phyloP scores from a whole-genome alignment of 2,113 vertebrate species.

The Microcebus ravelobensis region DNA sequence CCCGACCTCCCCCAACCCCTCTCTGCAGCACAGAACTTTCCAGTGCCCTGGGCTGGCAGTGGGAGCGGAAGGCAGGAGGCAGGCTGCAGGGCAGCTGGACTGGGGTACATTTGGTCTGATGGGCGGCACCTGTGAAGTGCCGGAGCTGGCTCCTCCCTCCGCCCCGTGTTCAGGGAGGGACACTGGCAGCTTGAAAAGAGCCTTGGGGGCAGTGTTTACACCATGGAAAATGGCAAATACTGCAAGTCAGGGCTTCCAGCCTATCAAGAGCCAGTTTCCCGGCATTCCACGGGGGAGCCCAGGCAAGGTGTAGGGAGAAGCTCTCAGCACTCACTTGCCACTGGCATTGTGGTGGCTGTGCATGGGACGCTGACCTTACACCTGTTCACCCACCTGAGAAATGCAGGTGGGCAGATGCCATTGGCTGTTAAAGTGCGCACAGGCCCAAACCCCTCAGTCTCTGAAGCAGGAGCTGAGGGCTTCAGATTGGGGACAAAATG shows the following conservation, averaged over 20 bases:
- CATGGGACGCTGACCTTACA: neutral
- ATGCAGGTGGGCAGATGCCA: too few relatives aligned
- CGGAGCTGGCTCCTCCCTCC: neutral
- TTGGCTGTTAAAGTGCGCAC: neutral
- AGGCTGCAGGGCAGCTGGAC: neutral
- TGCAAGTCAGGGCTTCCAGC: neutral
- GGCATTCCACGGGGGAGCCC: neutral
- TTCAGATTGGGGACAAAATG: neutral
- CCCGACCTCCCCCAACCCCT: neutral
- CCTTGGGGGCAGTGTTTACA: fast-evolving
- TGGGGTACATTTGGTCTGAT: neutral
- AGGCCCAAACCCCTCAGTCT: neutral
- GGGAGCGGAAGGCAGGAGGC: too few relatives aligned
- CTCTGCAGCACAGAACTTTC: neutral
- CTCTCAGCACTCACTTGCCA: neutral
- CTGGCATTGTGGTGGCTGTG: fast-evolving
- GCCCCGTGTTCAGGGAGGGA: fast-evolving
- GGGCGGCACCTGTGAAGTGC: neutral
- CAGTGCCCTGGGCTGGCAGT: neutral
- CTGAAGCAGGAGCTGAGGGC: neutral
- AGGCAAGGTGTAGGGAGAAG: neutral
- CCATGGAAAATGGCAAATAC: neutral
- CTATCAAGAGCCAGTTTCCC: fast-evolving
- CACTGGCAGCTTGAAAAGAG: neutral
- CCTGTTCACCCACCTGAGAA: neutral